Evolutionary conservation across 2,888 invertebrate species (phyloP).

Genomic region (Morpho achilles): DNA sequence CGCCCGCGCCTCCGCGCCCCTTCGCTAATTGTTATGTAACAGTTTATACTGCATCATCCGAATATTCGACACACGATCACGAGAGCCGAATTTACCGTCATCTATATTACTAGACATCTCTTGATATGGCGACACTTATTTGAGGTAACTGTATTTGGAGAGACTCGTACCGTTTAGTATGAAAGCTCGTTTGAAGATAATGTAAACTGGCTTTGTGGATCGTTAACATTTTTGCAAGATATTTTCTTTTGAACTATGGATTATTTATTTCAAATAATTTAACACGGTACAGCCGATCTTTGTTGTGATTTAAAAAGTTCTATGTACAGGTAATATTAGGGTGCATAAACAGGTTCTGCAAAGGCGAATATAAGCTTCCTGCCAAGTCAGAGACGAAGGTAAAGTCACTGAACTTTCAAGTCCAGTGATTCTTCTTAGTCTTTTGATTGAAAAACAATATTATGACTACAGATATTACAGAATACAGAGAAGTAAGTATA

Average conservation of each 20-base stretch:
- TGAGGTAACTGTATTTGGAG: constrained; percentile 23
- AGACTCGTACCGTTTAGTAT: constrained; percentile 14
- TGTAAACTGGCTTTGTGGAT: constrained; percentile 10
- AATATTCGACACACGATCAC: constrained; percentile 47
- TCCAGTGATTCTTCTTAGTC: constrained; percentile 69
- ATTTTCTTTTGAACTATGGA: neutral
- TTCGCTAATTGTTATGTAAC: constrained; percentile 76
- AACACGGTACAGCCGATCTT: constrained; percentile 25
- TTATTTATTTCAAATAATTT: constrained; percentile 3
- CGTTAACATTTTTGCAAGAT: constrained; percentile 8
- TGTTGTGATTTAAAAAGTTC: constrained; percentile 32
- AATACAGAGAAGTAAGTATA: too few relatives aligned
- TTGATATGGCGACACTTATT: constrained; percentile 16
- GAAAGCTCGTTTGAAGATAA: constrained; percentile 16
- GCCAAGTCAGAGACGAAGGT: constrained; percentile 67
- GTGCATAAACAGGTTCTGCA: constrained; percentile 70
- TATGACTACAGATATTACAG: constrained; percentile 31
- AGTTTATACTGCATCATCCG: constrained; percentile 53
- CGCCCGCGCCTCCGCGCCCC: constrained; percentile 35
- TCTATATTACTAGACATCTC: constrained; percentile 15
- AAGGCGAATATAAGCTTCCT: constrained; percentile 66
- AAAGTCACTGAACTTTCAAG: constrained; percentile 73
- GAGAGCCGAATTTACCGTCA: constrained; percentile 14
- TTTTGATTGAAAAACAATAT: constrained; percentile 67
- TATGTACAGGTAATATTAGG: constrained; percentile 54